Percentiles rank a stretch among this genome's conserved stretches.
These are phyloP conservation scores for Sebastes matsubarae DNA, from an alignment of 2,797 vertebrate genomes.

Conservation along the genomic window DNA sequence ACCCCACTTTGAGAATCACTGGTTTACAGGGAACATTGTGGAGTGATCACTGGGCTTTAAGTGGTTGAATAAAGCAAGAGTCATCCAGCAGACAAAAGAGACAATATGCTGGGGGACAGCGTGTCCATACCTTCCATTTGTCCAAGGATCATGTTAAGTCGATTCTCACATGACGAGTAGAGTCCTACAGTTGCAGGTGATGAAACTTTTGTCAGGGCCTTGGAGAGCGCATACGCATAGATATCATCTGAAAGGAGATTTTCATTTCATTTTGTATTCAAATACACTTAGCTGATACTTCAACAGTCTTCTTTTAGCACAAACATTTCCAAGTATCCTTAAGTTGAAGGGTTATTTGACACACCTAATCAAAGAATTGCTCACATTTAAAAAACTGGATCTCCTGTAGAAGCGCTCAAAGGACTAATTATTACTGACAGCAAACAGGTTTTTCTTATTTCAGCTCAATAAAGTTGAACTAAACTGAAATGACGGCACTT, in stretches of 20 bases:
- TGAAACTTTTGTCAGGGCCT: slow-evolving; percentile 85
- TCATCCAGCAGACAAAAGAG: background rate
- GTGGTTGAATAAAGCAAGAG: background rate
- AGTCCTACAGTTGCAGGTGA: slow-evolving; percentile 91
- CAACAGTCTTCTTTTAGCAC: background rate
- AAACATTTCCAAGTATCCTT: background rate
- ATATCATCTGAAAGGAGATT: slow-evolving; percentile 78
- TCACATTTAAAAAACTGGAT: background rate
- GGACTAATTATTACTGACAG: background rate
- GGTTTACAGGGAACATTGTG: background rate
- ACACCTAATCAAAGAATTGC: background rate
- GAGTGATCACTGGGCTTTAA: background rate
- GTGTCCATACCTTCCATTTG: slow-evolving; percentile 72
- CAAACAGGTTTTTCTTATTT: background rate
- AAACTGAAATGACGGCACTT: background rate
- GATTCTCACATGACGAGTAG: slow-evolving; percentile 88
- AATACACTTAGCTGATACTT: background rate
- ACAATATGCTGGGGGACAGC: background rate
- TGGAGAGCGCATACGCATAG: slow-evolving; percentile 89
- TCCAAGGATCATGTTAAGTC: slow-evolving; percentile 78
- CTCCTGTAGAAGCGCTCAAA: background rate
- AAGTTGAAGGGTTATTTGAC: background rate
- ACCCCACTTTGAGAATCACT: too few relatives aligned
- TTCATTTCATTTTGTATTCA: background rate
- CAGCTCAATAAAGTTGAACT: background rate